phyloP scores from a whole-genome alignment of 2,888 invertebrate genomes.

The Nephrocerus scutellatus region DNA sequence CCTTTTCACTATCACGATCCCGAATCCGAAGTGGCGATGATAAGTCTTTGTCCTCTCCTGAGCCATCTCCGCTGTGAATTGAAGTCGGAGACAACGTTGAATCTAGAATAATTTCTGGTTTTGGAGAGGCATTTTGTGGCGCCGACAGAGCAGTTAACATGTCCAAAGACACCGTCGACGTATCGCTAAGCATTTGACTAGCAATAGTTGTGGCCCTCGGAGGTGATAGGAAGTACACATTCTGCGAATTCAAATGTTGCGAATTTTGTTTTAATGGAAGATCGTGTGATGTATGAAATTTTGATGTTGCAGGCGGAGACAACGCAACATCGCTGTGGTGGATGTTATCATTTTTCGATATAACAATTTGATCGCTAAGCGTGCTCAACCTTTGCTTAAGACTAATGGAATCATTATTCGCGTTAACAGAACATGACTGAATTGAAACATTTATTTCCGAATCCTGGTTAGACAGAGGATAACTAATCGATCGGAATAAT shows the following conservation, averaged over 20 bases:
- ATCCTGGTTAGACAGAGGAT: slow-evolving; percentile 38
- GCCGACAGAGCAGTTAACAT: slow-evolving; percentile 39
- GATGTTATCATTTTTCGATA: slow-evolving; percentile 32
- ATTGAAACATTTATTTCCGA: too few species aligned
- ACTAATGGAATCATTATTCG: too few species aligned
- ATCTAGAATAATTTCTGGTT: slow-evolving; percentile 47
- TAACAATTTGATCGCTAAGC: slow-evolving; percentile 43
- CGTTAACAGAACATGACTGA: too few species aligned
- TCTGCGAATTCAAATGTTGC: slow-evolving; percentile 30
- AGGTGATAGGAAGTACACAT: slow-evolving; percentile 46
- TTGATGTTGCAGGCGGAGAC: slow-evolving; percentile 46
- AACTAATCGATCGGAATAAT: slow-evolving; percentile 43
- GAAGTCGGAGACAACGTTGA: slow-evolving; percentile 44
- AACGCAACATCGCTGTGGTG: slow-evolving; percentile 33
- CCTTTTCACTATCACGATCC: slow-evolving; percentile 34
- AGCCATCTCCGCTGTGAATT: slow-evolving; percentile 26
- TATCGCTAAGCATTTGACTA: slow-evolving; percentile 37
- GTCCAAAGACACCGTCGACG: slow-evolving; percentile 46
- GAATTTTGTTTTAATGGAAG: slow-evolving; percentile 22
- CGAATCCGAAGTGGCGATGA: slow-evolving; percentile 39
- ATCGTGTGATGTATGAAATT: slow-evolving; percentile 29
- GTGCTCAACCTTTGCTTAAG: slow-evolving; percentile 43
- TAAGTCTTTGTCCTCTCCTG: slow-evolving; percentile 37
- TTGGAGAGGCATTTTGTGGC: slow-evolving; percentile 39
- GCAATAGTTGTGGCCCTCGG: slow-evolving; percentile 30